Base-by-base conservation (phyloP, 1,140 invertebrate genomes). In the Drosophila elegans region DNA sequence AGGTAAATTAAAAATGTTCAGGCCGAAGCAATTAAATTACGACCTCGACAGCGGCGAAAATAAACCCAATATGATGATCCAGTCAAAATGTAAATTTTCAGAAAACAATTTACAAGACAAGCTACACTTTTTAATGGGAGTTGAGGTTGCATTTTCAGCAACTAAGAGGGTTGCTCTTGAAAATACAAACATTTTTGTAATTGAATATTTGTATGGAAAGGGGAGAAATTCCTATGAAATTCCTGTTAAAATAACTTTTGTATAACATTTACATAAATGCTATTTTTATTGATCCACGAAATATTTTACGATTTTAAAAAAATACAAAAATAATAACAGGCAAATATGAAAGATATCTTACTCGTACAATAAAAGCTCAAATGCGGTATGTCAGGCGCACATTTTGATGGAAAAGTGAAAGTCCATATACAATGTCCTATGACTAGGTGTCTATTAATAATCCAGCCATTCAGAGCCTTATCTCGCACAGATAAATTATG, bases 1-100 rank as follows among this genome's bases (percentile, higher is more conserved):
- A 76, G 73, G 73, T 75, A 76, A 76, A 76, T 76, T 76, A 76
- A 76, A 76, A 76, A 67, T 32, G 38, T 48, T 46, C 46, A 36
- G 16, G 29, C 61, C 61, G 27, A 42, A 27, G 62, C 73, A 76
- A 76, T 76, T 76, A 59, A 74, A 74, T 74, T 63, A 74, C 46
- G 32, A 38, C 44, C 44, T 1, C 13, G 3, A 2, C 34, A 44
- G 21, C 4, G 9, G 32, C 29, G 21, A 41, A 55, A 54, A 48
- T 16, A 46, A 29, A 12, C 39, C 32, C 12, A 59, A 61, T 49
- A 13, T 73, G 73, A 76, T 76, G 73, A 76, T 72, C 53, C 61
- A 25, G 73, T 59, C 46, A 76, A 76, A 75, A 76, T 76, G 73
- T 36, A 76, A 76, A 76, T 76, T 57, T 62, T 29, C 25, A 5